Base-by-base conservation (phyloP, 2,113 vertebrate genomes). In the Fulica atra region DNA sequence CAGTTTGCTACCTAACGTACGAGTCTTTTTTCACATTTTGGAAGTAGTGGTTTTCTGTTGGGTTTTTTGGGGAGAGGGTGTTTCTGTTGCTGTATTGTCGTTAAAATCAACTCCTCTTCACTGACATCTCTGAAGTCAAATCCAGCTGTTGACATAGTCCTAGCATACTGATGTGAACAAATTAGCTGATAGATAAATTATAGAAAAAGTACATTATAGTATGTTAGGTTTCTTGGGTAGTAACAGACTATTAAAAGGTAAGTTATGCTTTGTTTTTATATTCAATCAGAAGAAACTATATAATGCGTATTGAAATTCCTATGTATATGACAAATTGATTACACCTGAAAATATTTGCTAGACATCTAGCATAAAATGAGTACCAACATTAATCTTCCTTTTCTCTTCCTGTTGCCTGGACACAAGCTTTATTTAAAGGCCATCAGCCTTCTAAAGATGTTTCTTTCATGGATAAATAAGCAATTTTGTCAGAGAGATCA, bases 381-480 rank as follows among this genome's bases (percentile, higher is more conserved):
- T 70, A 63, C 42, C 31, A 84, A 70, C 38, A 92, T 94, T 71
- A 87, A 85, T 93, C 64, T 95, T 83, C 46, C 12, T 71, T 89
- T 88, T 88, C 31, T 87, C 46, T 57, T 93, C 36, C 25, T 61
- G 44, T 61, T 92, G 53, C 78, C 23, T 64, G 61, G 60, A 88
- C 82, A 89, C 38, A 86, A 74, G 38, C n/a, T 88, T 97, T 81
- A 40, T 74, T 73, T 86, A 84, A 97, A 90, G 61, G 28, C 44
- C 77, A 36, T 81, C 80, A 54, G 42, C 53, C 19, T 88, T 88
- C 71, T 95, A 46, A 93, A 77, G 65, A 63, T 93, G 57, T 77
- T 92, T 84, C 59, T 94, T 92, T 74, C 87, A 65, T 82, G 87
- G 40, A 33, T 95, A 92, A 92, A 94, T 84, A 85, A 91, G 65